Conservation (phyloP, 2,113 vertebrate species). For the Chauna torquata region DNA sequence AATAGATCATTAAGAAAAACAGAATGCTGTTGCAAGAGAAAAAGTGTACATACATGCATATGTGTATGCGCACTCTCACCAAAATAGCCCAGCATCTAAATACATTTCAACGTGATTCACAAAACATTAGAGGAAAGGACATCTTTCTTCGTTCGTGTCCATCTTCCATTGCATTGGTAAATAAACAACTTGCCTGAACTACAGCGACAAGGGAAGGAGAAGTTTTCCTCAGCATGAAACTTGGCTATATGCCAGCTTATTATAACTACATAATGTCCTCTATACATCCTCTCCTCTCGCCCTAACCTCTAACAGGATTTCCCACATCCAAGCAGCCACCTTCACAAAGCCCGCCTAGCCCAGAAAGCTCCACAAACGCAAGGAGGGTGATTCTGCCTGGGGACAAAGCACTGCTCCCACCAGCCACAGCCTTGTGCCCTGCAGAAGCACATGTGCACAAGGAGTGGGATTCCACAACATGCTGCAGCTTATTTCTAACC, state of each 20-base stretch:
- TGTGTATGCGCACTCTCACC: fast-evolving
- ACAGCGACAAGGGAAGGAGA: neutral
- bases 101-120: neutral
- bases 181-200: neutral
- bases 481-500: neutral
- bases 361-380: neutral
- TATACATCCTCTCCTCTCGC: fast-evolving
- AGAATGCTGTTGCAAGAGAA: neutral
- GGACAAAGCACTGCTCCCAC: fast-evolving
- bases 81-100: neutral
- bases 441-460: neutral
- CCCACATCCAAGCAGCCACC: neutral
- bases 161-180: neutral
- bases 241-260: fast-evolving
- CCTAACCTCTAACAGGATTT: neutral
- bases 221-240: fast-evolving
- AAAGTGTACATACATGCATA: fast-evolving
- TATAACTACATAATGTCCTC: neutral
- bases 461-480: fast-evolving
- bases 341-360: neutral
- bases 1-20: fast-evolving
- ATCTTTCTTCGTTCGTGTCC: too few species aligned
- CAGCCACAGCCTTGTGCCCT: neutral
- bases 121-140: neutral
- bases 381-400: neutral